A percentile compares a stretch with the other conserved stretches of the same genome.
Conservation (phyloP, 2,888 invertebrate species). For the Machimus rusticus region DNA sequence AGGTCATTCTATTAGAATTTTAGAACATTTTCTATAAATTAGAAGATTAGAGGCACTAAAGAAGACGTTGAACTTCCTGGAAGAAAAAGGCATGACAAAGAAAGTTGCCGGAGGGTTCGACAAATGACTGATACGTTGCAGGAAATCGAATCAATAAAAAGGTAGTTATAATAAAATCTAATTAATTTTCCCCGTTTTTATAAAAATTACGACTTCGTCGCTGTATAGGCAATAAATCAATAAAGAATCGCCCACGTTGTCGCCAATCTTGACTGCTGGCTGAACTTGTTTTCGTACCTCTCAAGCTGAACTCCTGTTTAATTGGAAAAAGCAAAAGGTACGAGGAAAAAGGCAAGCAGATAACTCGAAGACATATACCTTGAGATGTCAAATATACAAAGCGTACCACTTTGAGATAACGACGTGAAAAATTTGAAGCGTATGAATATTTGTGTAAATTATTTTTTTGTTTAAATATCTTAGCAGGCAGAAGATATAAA, state of each 20-base stretch:
- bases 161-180: background rate
- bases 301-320: background rate
- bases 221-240: background rate
- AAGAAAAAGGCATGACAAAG: background rate
- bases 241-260: background rate
- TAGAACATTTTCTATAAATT: background rate
- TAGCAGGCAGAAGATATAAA: background rate
- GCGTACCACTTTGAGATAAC: background rate
- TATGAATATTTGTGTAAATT: background rate
- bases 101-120: background rate
- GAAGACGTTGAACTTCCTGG: background rate
- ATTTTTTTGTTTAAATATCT: background rate
- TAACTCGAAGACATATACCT: background rate
- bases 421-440: background rate
- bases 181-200: background rate
- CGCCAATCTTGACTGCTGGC: background rate
- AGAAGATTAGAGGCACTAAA: background rate
- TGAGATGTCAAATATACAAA: background rate
- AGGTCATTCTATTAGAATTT: background rate
- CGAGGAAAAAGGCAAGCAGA: background rate
- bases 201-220: background rate
- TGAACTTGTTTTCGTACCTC: background rate
- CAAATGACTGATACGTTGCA: background rate
- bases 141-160: background rate
- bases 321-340: background rate